Evolutionary conservation across 2,797 vertebrate species (phyloP), one percentile per base, ranked within the genome.

Genomic region (Scolopax rusticola): DNA sequence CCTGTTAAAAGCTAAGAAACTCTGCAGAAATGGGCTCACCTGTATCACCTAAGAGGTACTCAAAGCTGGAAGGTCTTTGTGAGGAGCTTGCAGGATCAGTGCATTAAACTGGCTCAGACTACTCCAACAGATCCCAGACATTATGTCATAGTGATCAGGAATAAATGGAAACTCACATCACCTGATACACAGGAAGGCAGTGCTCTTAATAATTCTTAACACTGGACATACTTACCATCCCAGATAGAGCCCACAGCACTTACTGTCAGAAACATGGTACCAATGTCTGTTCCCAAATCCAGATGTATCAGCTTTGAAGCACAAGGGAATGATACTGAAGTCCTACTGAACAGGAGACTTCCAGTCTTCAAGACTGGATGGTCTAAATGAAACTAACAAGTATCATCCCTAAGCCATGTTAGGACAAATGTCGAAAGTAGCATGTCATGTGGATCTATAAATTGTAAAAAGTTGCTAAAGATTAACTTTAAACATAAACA

Each of bases 391-490:
- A 61, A n/a, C 8, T 8, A 12, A 5, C 3, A 25, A 53, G 59
- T 2, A 1, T 30, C 50, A 60, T 3, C 11, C 4, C 6, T 9
- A 11, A 21, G 8, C 23, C 27, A 47, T 11, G 6, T 57, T 33
- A 53, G 12, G 57, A 60, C 6, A 64, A 56, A 21, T 6, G 2
- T n/a, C 0, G 0, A 71, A 88, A 48, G 4, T 23, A 54, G 5
- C 24, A 14, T 0, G 0, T 59, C 15, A 6, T 0, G 0, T 30
- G 5, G 27, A 33, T 53, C 38, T 84, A 0, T 19, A 84, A 41
- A 14, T 30, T 64, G 9, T 40, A 51, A 28, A 38, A 50, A 76
- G 50, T n/a, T 84, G 20, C 15, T 79, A 51, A 91, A 82, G n/a
- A 47, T 19, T 41, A 25, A 14, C 59, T 92, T 47, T 32, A 82